Conservation (phyloP, 2,113 vertebrate species). For the Carettochelys insculpta region DNA sequence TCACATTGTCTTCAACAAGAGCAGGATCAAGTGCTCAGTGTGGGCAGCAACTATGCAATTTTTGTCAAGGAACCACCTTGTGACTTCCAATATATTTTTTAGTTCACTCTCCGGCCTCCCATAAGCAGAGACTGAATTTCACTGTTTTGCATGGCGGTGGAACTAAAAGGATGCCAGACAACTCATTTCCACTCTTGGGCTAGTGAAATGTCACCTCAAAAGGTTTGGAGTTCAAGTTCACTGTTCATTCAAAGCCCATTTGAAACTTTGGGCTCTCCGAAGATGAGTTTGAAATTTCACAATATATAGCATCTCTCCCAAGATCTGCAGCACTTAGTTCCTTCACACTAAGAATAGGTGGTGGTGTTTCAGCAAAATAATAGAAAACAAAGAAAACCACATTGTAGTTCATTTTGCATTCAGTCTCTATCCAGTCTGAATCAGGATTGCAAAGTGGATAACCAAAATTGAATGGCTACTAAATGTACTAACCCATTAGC, state of each 20-base stretch:
- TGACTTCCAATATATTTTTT: not conserved
- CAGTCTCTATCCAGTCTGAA: not conserved
- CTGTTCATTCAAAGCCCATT: not conserved
- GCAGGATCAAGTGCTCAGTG: not conserved
- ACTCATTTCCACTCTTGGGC: not conserved
- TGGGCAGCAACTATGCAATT: not conserved
- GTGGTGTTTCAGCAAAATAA: not conserved
- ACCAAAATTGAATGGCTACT: not conserved
- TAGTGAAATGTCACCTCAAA: not conserved
- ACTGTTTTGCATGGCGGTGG: rapidly evolving
- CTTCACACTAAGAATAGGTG: conserved; percentile 17
- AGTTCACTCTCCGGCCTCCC: not conserved
- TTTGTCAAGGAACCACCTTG: not conserved
- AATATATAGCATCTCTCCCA: not conserved
- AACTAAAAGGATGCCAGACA: not conserved
- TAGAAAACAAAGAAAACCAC: not conserved
- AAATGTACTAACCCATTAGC: not conserved
- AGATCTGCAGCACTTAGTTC: conserved; percentile 17
- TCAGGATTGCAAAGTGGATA: not conserved
- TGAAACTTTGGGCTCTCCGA: conserved; percentile 1
- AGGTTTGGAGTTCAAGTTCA: not conserved
- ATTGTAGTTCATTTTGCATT: not conserved
- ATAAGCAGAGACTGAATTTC: not conserved
- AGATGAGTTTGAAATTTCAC: not conserved
- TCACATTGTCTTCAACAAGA: not conserved